Evolutionary conservation across 2,797 vertebrate species (phyloP).

Genomic region (Diceros bicornis): DNA sequence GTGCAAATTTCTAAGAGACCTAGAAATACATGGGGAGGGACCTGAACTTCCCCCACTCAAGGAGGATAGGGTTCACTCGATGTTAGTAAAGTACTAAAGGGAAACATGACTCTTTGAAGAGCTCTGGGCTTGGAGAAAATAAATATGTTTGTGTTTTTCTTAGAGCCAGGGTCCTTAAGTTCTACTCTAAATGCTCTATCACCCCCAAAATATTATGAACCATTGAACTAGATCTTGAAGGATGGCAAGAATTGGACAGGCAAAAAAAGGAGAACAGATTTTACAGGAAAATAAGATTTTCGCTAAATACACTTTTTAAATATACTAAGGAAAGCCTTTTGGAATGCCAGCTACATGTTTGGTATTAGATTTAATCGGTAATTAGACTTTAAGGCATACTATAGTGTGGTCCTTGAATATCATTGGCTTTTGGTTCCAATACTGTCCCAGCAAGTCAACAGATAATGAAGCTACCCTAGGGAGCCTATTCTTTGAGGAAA

Average conservation of each 20-base stretch:
- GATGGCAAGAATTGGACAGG: background rate
- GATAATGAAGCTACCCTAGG: background rate
- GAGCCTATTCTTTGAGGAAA: slow-evolving; percentile 52
- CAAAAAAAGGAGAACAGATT: background rate
- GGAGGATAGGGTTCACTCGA: background rate
- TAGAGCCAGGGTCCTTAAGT: background rate
- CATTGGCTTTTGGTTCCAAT: slow-evolving; percentile 5
- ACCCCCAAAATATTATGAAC: background rate
- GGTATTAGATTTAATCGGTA: slow-evolving; percentile 33
- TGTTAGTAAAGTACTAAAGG: background rate
- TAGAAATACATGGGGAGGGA: background rate
- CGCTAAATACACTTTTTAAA: slow-evolving; percentile 38
- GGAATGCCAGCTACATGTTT: background rate
- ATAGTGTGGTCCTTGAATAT: slow-evolving; percentile 28
- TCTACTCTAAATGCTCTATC: background rate
- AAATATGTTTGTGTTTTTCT: background rate
- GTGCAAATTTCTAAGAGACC: background rate
- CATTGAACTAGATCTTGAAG: background rate
- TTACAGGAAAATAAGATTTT: background rate
- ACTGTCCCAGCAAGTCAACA: slow-evolving; percentile 54
- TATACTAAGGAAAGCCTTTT: slow-evolving; percentile 60
- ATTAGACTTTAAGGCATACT: slow-evolving; percentile 65
- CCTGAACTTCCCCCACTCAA: no score
- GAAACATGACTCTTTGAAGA: background rate
- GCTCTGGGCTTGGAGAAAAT: background rate